Evolutionary conservation across 1,140 invertebrate species (phyloP).

Genomic region (Drosophila jambulina): DNA sequence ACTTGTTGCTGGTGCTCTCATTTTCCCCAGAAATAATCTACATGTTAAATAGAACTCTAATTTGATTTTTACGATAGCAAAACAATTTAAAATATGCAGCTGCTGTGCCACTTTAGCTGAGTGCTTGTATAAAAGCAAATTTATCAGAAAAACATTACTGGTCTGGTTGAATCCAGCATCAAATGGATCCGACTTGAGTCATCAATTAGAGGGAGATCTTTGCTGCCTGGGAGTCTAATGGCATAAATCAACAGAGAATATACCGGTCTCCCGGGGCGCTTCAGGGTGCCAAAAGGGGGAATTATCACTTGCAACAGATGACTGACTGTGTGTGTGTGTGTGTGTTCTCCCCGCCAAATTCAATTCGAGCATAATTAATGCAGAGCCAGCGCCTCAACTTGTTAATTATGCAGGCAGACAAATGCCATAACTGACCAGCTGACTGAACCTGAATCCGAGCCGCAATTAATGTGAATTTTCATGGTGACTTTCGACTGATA

Average conservation of each 20-base stretch:
- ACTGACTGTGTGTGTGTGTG: constrained; percentile 15
- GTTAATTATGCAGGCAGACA: constrained; percentile 65
- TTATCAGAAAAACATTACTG: constrained; percentile 9
- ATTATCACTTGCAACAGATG: constrained; percentile 54
- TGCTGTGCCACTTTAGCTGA: constrained; percentile 2
- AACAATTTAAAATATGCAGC: constrained; percentile 9
- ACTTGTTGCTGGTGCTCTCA: neutral
- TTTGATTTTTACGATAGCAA: constrained; percentile 21
- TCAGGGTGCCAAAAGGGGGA: constrained; percentile 43
- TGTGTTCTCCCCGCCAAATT: constrained; percentile 6
- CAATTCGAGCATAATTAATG: constrained; percentile 53
- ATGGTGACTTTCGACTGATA: constrained; percentile 19
- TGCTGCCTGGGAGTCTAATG: constrained; percentile 23
- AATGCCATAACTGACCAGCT: constrained; percentile 46
- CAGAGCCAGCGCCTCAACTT: constrained; percentile 30
- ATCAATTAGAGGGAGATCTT: constrained; percentile 45
- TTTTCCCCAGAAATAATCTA: neutral
- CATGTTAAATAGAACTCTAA: neutral
- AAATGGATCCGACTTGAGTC: constrained; percentile 26
- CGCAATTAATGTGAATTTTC: constrained; percentile 44
- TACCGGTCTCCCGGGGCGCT: constrained; percentile 11
- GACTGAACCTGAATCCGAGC: constrained; percentile 43
- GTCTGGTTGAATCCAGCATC: constrained; percentile 8
- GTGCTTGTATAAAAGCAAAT: constrained; percentile 11
- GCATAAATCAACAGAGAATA: constrained; percentile 44